phyloP scores from a whole-genome alignment of 1,140 invertebrate species.

The Cyclina sinensis region DNA sequence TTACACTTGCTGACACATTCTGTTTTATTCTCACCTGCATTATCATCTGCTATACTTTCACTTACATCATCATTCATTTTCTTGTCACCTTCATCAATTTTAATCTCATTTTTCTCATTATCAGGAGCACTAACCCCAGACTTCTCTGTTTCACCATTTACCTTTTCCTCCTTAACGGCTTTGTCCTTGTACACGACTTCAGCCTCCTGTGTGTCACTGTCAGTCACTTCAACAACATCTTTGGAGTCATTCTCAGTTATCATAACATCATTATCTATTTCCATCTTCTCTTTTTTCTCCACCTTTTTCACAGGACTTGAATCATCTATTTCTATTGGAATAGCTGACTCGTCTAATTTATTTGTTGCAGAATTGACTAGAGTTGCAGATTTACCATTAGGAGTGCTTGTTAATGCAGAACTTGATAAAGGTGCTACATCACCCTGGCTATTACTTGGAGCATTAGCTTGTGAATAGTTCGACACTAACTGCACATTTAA shows the following conservation, averaged over 20 bases:
- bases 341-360: slow-evolving; percentile 16
- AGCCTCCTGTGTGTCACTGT: neutral
- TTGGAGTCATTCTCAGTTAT: no score
- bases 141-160: neutral
- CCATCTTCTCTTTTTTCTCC: slow-evolving; percentile 67
- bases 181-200: slow-evolving; percentile 14
- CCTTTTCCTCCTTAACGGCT: slow-evolving; percentile 4
- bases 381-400: neutral
- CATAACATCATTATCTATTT: slow-evolving; percentile 45
- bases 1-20: neutral
- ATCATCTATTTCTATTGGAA: slow-evolving; percentile 46
- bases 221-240: slow-evolving; percentile 39
- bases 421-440: neutral
- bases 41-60: neutral
- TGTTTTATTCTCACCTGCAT: neutral
- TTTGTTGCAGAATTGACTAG: neutral
- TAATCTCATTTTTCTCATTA: slow-evolving; percentile 33
- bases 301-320: slow-evolving; percentile 36
- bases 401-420: slow-evolving; percentile 9
- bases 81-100: slow-evolving; percentile 3
- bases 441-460: neutral
- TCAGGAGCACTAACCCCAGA: neutral
- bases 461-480: neutral
- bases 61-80: neutral
- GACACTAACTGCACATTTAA: slow-evolving; percentile 41